phyloP scores from a whole-genome alignment of 2,797 vertebrate species.

The Prionace glauca region DNA sequence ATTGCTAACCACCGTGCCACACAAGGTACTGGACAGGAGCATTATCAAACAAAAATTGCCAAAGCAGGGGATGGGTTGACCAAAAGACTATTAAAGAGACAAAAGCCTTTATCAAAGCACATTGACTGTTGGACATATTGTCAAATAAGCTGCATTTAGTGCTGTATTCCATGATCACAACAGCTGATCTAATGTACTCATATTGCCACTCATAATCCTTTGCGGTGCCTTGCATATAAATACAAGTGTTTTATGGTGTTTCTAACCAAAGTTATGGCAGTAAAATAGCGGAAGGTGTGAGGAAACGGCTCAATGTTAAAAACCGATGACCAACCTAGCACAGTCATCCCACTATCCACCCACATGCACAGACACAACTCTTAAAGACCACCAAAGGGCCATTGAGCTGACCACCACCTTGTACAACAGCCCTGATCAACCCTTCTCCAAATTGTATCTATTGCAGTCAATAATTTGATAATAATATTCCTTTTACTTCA shows the following conservation, averaged over 20 bases:
- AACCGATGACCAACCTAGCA: neutral
- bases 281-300: neutral
- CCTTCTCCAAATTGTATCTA: neutral
- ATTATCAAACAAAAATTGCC: too few species aligned
- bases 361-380: neutral
- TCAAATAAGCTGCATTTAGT: neutral
- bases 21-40: too few species aligned
- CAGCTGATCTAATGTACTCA: neutral
- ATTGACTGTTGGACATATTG: neutral
- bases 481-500: neutral
- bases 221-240: neutral
- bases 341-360: too few species aligned
- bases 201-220: neutral
- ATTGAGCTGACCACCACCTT: neutral
- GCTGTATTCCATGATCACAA: neutral
- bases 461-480: neutral
- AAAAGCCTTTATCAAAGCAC: neutral
- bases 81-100: neutral
- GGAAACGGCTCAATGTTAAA: neutral
- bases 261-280: neutral
- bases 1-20: too few species aligned
- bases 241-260: neutral
- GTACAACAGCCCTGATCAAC: neutral
- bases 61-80: neutral
- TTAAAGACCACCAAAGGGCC: neutral